These are phyloP conservation scores for Augochlora pura DNA, from an alignment of 1,140 invertebrate genomes.

Conservation along the genomic window DNA sequence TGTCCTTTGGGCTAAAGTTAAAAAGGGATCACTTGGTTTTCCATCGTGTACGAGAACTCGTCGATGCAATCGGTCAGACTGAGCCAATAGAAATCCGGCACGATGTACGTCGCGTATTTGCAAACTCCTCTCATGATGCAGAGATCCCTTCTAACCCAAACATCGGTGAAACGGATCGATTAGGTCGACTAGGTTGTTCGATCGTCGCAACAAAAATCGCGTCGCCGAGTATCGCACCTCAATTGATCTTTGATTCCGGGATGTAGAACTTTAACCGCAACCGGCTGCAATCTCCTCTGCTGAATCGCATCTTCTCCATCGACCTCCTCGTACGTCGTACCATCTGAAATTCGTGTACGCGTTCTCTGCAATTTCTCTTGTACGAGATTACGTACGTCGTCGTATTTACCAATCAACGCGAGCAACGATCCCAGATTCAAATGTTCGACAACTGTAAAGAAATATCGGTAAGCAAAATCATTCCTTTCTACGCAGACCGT, in stretches of 20 bases:
- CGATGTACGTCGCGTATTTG: constrained; percentile 63
- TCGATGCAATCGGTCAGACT: constrained; percentile 79
- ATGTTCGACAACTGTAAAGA: constrained; percentile 52
- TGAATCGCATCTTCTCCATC: background rate
- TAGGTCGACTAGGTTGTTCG: background rate
- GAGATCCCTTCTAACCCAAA: constrained; percentile 73
- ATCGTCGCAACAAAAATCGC: background rate
- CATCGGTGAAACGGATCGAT: background rate
- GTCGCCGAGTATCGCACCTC: constrained; percentile 39
- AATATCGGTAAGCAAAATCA: background rate
- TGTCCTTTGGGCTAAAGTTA: too few relatives aligned
- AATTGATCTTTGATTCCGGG: constrained; percentile 74
- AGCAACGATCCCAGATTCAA: constrained; percentile 41
- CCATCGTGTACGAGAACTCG: constrained; percentile 80
- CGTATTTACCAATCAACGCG: constrained; percentile 39
- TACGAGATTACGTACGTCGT: background rate
- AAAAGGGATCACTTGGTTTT: constrained; percentile 74
- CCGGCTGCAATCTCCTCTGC: constrained; percentile 58
- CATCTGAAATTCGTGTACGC: constrained; percentile 47
- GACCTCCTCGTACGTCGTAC: constrained; percentile 3
- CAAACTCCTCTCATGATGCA: constrained; percentile 75
- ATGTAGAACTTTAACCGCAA: constrained; percentile 79
- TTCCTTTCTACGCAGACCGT: background rate
- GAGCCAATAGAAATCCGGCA: constrained; percentile 78
- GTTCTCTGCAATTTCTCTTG: background rate